Percentiles rank a stretch among this genome's conserved stretches.
Evolutionary conservation across 2,797 vertebrate genomes (phyloP).

Genomic region (Sarcoramphus papa): DNA sequence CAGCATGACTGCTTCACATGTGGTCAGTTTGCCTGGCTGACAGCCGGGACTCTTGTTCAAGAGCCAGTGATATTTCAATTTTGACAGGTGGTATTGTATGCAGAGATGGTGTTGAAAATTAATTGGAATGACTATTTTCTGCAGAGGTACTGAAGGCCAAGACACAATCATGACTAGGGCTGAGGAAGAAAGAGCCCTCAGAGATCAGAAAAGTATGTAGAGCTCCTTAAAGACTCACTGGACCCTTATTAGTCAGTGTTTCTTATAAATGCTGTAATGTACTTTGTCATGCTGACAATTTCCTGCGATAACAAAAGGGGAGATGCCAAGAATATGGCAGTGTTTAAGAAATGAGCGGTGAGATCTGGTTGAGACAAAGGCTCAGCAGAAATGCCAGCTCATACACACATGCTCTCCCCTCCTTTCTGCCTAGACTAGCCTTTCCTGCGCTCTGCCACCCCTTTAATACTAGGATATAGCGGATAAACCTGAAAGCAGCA

Average conservation of each 20-base stretch:
- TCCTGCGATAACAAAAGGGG: background rate
- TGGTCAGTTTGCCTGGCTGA: background rate
- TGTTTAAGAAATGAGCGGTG: background rate
- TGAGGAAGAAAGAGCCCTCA: background rate
- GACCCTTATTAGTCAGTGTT: background rate
- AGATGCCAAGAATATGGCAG: background rate
- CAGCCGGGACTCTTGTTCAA: background rate
- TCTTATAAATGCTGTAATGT: background rate
- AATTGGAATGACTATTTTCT: background rate
- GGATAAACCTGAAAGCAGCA: background rate
- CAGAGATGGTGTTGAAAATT: background rate
- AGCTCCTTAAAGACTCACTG: background rate
- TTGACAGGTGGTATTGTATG: fast-evolving
- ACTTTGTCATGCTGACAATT: background rate
- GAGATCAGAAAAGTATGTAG: background rate
- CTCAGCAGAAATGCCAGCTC: background rate
- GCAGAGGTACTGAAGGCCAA: background rate
- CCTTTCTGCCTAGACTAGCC: background rate
- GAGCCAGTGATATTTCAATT: background rate
- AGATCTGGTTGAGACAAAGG: background rate
- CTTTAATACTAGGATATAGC: background rate
- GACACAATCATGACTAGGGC: background rate
- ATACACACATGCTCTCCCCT: background rate
- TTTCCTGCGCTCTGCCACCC: background rate
- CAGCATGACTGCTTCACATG: background rate